Evolutionary conservation across 2,888 invertebrate genomes (phyloP).

Genomic region (Loripinus fragilis): DNA sequence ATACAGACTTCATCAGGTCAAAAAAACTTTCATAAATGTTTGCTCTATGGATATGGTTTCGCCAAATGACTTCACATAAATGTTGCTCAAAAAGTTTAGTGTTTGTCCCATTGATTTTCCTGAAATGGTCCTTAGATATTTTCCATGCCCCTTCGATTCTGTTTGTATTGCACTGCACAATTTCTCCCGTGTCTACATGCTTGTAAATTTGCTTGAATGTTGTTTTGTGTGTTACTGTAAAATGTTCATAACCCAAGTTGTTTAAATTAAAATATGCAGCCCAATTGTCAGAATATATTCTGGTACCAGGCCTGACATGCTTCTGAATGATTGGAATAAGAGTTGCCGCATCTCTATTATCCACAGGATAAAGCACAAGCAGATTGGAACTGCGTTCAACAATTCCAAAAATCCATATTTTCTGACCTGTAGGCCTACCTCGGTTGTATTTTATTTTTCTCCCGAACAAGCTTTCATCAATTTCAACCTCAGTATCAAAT

Average conservation of each 20-base stretch:
- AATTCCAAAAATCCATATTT: slow-evolving; percentile 45
- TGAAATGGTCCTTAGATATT: slow-evolving; percentile 40
- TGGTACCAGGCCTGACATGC: slow-evolving; percentile 22
- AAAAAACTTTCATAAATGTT: slow-evolving; percentile 9
- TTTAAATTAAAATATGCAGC: slow-evolving; percentile 27
- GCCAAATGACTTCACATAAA: slow-evolving; percentile 24
- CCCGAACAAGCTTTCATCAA: slow-evolving; percentile 23
- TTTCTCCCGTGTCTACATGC: slow-evolving; percentile 21
- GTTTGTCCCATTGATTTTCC: slow-evolving; percentile 20
- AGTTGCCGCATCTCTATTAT: slow-evolving; percentile 8
- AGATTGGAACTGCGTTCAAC: slow-evolving; percentile 31
- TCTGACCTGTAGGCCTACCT: slow-evolving; percentile 21
- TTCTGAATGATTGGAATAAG: slow-evolving; percentile 22
- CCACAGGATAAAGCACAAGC: slow-evolving; percentile 22
- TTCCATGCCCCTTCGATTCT: slow-evolving; percentile 43
- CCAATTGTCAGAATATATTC: slow-evolving; percentile 30
- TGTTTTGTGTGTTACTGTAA: slow-evolving; percentile 16
- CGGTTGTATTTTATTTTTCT: slow-evolving; percentile 32
- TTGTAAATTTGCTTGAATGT: slow-evolving; percentile 19
- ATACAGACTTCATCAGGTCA: not conserved
- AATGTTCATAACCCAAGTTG: slow-evolving; percentile 23
- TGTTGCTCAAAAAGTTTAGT: slow-evolving; percentile 25
- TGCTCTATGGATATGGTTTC: not conserved
- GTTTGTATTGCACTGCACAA: slow-evolving; percentile 28
- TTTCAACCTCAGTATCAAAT: not conserved